Conservation (phyloP, 2,113 vertebrate species). For the Lontra canadensis region DNA sequence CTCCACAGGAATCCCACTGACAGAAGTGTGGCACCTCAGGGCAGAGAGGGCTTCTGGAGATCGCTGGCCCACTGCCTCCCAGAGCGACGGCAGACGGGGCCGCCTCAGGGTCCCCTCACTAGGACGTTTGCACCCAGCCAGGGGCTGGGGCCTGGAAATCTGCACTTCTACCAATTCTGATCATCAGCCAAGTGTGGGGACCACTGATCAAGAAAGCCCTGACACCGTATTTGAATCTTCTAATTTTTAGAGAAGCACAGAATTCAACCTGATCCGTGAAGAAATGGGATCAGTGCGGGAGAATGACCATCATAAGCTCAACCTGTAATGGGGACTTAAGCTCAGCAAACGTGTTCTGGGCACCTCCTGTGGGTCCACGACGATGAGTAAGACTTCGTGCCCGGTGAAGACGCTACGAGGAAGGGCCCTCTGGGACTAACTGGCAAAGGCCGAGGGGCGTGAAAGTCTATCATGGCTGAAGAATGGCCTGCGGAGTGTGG, state of each 20-base stretch:
- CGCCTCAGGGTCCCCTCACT: neutral
- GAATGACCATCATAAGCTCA: rapidly evolving
- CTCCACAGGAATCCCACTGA: rapidly evolving
- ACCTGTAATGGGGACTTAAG: neutral
- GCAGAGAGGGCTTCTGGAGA: neutral
- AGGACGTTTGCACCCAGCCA: neutral
- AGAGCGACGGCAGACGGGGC: rapidly evolving
- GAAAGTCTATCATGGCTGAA: rapidly evolving
- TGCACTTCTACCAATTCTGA: neutral
- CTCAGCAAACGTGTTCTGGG: neutral
- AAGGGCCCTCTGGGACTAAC: neutral
- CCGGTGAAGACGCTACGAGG: neutral
- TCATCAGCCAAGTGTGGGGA: neutral
- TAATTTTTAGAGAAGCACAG: neutral
- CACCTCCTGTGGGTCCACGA: neutral
- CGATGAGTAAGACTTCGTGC: rapidly evolving
- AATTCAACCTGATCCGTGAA: neutral
- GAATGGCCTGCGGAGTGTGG: neutral
- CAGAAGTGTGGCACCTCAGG: neutral
- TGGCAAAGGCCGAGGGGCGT: neutral
- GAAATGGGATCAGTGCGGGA: rapidly evolving
- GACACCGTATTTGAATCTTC: neutral
- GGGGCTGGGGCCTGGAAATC: neutral
- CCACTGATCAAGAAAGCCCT: neutral
- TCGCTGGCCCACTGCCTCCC: neutral